Conservation (phyloP, 2,113 vertebrate species). For the Casuarius casuarius region DNA sequence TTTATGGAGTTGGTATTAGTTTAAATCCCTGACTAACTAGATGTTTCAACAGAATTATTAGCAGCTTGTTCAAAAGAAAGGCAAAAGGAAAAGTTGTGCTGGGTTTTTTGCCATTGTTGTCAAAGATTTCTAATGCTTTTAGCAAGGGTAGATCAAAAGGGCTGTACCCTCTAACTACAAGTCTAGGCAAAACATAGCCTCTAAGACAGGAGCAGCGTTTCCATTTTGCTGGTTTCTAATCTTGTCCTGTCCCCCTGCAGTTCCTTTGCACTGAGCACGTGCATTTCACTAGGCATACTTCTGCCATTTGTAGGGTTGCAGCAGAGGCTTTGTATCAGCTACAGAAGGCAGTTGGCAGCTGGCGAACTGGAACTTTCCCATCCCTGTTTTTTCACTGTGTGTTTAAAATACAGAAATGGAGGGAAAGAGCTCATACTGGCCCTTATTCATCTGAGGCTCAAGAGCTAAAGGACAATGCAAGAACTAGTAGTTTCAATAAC, state of each 20-base stretch:
- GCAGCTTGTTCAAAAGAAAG: background rate
- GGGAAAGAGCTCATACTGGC: background rate
- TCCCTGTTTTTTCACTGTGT: background rate
- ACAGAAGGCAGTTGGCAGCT: background rate
- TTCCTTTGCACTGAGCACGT: background rate
- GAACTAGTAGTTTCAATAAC: background rate
- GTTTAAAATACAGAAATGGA: background rate
- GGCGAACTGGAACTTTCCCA: background rate
- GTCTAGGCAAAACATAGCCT: background rate
- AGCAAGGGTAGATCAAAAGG: background rate
- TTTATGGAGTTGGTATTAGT: background rate
- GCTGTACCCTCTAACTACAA: background rate
- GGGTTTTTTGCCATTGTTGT: background rate
- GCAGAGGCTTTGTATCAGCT: background rate
- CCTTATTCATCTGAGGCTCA: background rate
- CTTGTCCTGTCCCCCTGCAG: background rate
- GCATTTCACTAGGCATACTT: background rate
- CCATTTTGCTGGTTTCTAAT: background rate
- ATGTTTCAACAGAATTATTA: background rate
- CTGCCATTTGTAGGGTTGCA: background rate
- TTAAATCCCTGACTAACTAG: background rate
- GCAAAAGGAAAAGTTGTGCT: background rate
- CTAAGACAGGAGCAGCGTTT: background rate
- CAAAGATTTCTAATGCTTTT: background rate
- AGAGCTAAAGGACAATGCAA: background rate